Conservation (phyloP, 1,140 invertebrate species). For the fruit fly (Drosophila melanogaster) region DNA sequence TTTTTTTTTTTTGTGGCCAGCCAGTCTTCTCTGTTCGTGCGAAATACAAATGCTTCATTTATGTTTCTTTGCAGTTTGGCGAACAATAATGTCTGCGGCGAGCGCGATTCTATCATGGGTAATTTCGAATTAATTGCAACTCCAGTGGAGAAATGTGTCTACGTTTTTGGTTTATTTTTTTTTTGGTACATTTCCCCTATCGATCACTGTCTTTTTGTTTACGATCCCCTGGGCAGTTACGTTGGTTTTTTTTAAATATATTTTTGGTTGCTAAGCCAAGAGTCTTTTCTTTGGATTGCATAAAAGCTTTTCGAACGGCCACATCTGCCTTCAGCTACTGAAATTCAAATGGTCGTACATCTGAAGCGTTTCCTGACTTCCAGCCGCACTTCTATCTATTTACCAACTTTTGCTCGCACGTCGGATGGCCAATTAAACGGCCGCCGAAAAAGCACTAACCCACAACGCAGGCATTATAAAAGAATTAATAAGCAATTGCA, state of each 20-base stretch:
- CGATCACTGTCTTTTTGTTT: conserved; percentile 18
- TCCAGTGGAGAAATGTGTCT: conserved; percentile 25
- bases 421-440: conserved; percentile 70
- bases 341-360: conserved; percentile 18
- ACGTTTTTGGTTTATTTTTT: background rate
- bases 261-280: conserved; percentile 8
- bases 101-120: conserved; percentile 29
- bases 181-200: background rate
- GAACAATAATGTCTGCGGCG: conserved; percentile 38
- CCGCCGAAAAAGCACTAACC: conserved; percentile 28
- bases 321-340: conserved; percentile 9
- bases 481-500: conserved; percentile 74
- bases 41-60: conserved; percentile 59
- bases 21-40: conserved; percentile 11
- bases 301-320: conserved; percentile 21
- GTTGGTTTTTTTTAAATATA: background rate
- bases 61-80: conserved; percentile 14
- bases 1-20: background rate
- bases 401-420: conserved; percentile 15
- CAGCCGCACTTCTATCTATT: conserved; percentile 15
- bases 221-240: conserved; percentile 2
- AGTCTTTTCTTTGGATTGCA: conserved; percentile 21
- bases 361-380: conserved; percentile 20
- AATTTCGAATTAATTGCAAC: conserved; percentile 52
- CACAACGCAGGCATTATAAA: conserved; percentile 46